Conservation (phyloP, 2,797 vertebrate species). For the Tenualosa ilisha region DNA sequence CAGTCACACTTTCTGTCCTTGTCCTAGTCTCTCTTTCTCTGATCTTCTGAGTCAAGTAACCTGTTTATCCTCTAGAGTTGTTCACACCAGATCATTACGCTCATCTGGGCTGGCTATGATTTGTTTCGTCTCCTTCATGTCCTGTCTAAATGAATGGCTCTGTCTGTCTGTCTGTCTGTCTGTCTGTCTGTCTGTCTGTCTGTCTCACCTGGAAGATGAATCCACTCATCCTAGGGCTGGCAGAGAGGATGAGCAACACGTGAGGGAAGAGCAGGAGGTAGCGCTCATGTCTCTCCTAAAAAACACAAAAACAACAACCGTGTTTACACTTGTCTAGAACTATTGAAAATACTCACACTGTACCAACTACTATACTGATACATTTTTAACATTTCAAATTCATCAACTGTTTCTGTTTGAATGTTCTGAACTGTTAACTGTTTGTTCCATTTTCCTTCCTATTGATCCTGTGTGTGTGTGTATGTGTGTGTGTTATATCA, state of each 20-base stretch:
- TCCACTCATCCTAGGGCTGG: conserved; percentile 95
- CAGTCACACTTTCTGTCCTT: neutral
- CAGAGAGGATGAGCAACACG: conserved; percentile 89
- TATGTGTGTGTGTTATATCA: no score
- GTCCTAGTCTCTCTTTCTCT: neutral
- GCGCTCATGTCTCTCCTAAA: conserved; percentile 89
- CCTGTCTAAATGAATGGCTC: neutral
- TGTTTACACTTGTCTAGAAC: neutral
- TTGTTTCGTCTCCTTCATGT: neutral
- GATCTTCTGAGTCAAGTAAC: neutral
- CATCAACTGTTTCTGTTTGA: no score
- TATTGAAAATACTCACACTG: neutral
- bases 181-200: neutral
- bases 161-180: conserved; percentile 25
- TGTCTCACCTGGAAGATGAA: conserved; percentile 93
- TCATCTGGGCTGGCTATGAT: neutral
- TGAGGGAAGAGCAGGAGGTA: conserved; percentile 94
- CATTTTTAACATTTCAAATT: no score
- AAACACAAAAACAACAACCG: conserved; percentile 41
- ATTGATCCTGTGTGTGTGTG: no score
- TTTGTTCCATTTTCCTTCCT: no score
- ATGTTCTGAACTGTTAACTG: no score
- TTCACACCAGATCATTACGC: neutral
- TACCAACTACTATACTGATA: neutral
- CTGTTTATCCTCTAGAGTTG: neutral